phyloP scores from a whole-genome alignment of 2,113 vertebrate species.

The Macrotus californicus region DNA sequence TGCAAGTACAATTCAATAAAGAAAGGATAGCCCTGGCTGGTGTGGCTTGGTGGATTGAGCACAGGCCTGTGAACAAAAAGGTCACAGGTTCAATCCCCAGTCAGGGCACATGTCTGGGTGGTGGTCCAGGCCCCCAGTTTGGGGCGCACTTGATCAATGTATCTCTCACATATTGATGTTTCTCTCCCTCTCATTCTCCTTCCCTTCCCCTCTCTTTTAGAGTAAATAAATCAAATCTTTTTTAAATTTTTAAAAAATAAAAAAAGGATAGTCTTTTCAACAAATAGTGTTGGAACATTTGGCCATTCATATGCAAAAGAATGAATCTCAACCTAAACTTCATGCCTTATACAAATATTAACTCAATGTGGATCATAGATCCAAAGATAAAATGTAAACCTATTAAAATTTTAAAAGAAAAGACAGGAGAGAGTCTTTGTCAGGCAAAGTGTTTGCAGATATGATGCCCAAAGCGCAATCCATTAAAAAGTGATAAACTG shows the following conservation, averaged over 20 bases:
- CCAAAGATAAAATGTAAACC: neutral
- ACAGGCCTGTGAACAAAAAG: too few species aligned
- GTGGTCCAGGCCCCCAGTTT: too few species aligned
- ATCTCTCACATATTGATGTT: too few species aligned
- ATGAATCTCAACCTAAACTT: neutral
- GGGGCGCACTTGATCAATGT: too few species aligned
- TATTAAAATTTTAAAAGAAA: constrained; percentile 21
- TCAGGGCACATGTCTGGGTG: too few species aligned
- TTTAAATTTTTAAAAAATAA: too few species aligned
- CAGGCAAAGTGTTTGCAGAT: neutral
- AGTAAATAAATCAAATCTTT: too few species aligned
- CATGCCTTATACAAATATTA: neutral
- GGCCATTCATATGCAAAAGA: neutral
- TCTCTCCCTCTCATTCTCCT: too few species aligned
- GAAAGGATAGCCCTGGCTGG: too few species aligned
- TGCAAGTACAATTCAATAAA: neutral
- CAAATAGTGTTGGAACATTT: neutral
- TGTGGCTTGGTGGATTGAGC: too few species aligned
- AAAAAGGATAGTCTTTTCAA: neutral
- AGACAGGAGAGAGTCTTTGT: neutral
- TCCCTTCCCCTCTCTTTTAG: too few species aligned
- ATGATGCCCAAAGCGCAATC: neutral
- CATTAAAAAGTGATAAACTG: neutral
- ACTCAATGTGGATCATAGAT: neutral
- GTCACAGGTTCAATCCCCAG: too few species aligned